Conservation (phyloP, 2,888 invertebrate genomes). For the Lycocerus yunnanus region DNA sequence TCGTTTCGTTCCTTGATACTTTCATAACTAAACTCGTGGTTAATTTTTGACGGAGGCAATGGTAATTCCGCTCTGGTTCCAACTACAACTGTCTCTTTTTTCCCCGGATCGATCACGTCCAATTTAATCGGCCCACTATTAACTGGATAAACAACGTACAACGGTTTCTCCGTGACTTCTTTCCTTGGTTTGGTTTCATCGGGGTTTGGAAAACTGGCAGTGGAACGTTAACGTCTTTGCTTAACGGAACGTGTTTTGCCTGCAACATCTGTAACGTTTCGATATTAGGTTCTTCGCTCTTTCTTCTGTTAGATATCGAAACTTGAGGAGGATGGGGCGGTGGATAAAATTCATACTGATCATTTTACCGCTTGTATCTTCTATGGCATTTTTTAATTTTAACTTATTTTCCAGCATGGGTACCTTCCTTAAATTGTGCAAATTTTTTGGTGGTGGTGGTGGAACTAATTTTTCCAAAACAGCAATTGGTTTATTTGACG, state of each 20-base stretch:
- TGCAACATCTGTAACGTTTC: constrained; percentile 74
- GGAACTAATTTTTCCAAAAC: constrained; percentile 55
- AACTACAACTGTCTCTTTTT: constrained; percentile 61
- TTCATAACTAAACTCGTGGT: constrained; percentile 36
- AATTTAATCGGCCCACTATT: constrained; percentile 59
- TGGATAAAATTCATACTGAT: constrained; percentile 46
- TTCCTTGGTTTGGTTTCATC: constrained; percentile 26
- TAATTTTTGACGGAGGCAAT: constrained; percentile 47
- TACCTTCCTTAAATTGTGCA: constrained; percentile 59
- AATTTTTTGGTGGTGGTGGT: constrained; percentile 51
- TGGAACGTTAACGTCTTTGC: constrained; percentile 46
- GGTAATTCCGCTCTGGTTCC: constrained; percentile 61
- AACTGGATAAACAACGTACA: constrained; percentile 66
- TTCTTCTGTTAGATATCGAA: constrained; percentile 55
- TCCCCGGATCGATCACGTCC: constrained; percentile 52
- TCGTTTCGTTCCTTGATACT: constrained; percentile 46
- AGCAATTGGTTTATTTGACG: constrained; percentile 53
- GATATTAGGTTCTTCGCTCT: constrained; percentile 58
- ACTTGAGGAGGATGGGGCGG: constrained; percentile 56
- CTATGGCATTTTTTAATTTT: constrained; percentile 21
- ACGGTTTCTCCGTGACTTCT: constrained; percentile 51
- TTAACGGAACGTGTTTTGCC: constrained; percentile 55
- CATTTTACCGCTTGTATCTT: constrained; percentile 41
- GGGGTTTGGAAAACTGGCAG: constrained; percentile 36
- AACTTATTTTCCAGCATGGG: constrained; percentile 50